Conservation (phyloP, 1,140 invertebrate species). For the Drosophila bipectinata region DNA sequence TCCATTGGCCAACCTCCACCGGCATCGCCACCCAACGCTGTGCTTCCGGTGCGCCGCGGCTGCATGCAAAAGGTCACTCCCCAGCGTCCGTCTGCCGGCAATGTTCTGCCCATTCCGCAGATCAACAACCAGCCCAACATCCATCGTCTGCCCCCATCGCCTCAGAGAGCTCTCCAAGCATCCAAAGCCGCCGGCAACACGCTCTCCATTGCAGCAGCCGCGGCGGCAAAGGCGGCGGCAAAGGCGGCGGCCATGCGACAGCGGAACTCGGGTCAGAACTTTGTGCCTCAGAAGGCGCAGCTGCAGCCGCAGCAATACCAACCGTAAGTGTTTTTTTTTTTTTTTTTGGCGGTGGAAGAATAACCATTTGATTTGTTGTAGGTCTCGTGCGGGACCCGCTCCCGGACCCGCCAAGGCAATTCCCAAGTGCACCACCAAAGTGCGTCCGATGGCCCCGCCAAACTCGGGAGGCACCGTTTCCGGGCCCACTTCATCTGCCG, state of each 20-base stretch:
- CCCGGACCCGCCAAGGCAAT: constrained; percentile 27
- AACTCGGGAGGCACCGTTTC: constrained; percentile 52
- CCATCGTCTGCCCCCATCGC: constrained; percentile 32
- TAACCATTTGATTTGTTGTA: constrained; percentile 9
- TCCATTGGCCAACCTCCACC: constrained; percentile 2
- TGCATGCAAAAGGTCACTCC: constrained; percentile 79
- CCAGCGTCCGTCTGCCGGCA: constrained; percentile 60
- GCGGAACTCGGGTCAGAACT: constrained; percentile 16
- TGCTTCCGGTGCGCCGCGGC: constrained; percentile 54
- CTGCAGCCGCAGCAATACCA: constrained; percentile 41
- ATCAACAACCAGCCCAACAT: constrained; percentile 3
- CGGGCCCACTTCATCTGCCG: constrained; percentile 43
- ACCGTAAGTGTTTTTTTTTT: constrained; percentile 43
- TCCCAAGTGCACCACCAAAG: constrained; percentile 22
- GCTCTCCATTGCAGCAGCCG: constrained; percentile 5
- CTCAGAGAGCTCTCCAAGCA: constrained; percentile 20
- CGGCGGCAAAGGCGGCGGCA: constrained; percentile 10
- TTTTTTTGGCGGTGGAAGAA: too few relatives aligned
- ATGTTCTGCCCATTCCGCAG: constrained; percentile 2
- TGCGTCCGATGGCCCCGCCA: constrained; percentile 14
- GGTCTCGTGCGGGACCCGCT: constrained; percentile 40
- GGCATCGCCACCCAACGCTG: constrained; percentile 8
- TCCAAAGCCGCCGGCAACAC: constrained; percentile 46
- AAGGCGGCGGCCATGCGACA: constrained; percentile 28
- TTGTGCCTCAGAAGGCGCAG: constrained; percentile 32